These are phyloP conservation scores for Drosophila limbata DNA, from an alignment of 2,888 invertebrate genomes.

Conservation along the genomic window DNA sequence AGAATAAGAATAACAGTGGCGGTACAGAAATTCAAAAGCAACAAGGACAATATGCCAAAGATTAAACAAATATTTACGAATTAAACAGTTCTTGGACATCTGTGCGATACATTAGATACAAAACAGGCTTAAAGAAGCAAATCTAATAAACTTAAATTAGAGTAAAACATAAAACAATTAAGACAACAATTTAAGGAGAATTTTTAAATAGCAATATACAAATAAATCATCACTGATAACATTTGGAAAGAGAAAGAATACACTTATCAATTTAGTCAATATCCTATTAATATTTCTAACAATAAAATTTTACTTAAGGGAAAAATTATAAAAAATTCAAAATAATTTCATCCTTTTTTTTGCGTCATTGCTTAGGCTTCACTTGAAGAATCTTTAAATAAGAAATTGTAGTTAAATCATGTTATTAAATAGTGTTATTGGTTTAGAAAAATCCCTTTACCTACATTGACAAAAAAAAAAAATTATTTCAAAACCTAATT, in stretches of 20 bases:
- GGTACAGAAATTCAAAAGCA: constrained; percentile 3
- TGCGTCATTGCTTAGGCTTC: too few species aligned
- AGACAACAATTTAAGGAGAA: not conserved
- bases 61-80: constrained; percentile 4
- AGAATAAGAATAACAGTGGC: constrained; percentile 12
- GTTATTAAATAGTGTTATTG: too few species aligned
- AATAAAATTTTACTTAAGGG: too few species aligned
- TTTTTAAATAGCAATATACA: not conserved
- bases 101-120: not conserved
- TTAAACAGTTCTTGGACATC: not conserved
- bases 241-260: not conserved
- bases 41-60: constrained; percentile 4
- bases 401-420: too few species aligned
- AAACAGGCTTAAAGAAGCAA: not conserved
- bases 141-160: not conserved
- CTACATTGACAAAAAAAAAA: not conserved
- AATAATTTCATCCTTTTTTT: too few species aligned
- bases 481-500: not conserved
- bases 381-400: too few species aligned
- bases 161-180: not conserved
- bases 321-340: not conserved
- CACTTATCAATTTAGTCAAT: too few species aligned
- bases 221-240: not conserved
- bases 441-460: not conserved
- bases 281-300: too few species aligned